Evolutionary conservation across 2,113 vertebrate species (phyloP), one percentile per base, ranked within the genome.

Genomic region (Agelaius phoeniceus): DNA sequence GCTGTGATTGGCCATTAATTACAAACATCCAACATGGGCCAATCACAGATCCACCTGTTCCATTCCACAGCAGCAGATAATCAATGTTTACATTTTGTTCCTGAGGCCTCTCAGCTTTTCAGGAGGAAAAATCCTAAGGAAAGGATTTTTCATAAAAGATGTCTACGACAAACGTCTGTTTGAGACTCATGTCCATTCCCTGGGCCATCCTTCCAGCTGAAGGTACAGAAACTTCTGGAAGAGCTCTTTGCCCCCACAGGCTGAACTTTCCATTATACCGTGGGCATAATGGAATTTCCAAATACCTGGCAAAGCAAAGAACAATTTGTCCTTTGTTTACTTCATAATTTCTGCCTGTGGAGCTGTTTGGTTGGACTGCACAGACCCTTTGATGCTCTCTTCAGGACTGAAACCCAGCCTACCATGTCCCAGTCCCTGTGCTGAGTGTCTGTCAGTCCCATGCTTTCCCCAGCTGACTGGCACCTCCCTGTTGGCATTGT

Each of bases 401-500:
- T 89, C 28, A 74, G n/a, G 68, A 61, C 18, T 87, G 63, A 62
- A 73, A 86, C 26, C 8, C 46, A 10, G 51, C 13, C 33, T 92
- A 46, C 35, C 48, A 33, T 0, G 1, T 81, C 33, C 49, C 26
- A 86, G 0, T 5, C 37, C 17, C 10, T 57, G 5, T 10, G 3
- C 15, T 10, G 10, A 28, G 13, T 92, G 41, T 31, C n/a, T 54
- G 41, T 11, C 67, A 92, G n/a, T 15, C 15, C 37, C n/a, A 13
- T 37, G 63, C 20, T 86, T 57, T 81, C 18, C 20, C 17, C 46
- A 41, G 37, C n/a, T 54, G 41, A 66, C 27, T 77, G 63, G 15
- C 41, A 62, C 10, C 16, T 74, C 43, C n/a, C 61, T 63, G 49
- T 44, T 81, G n/a, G 28, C 41, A 43, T n/a, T 46, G 33, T 54